Evolutionary conservation across 2,888 invertebrate species (phyloP).

Genomic region (Cynaeus angustus): DNA sequence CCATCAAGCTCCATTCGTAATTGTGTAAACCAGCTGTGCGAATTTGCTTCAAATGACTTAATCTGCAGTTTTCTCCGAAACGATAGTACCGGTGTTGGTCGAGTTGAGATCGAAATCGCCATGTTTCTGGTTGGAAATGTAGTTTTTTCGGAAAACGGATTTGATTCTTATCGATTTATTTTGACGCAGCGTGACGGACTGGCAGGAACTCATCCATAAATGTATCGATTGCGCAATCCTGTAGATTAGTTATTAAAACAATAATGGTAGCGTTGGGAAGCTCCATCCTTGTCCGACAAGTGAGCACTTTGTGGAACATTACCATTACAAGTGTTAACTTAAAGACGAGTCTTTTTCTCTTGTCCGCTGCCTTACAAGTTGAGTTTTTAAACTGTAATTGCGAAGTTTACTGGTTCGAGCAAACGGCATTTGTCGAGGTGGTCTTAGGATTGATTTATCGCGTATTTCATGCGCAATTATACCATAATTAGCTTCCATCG

Average conservation of each 20-base stretch:
- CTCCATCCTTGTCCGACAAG: constrained; percentile 35
- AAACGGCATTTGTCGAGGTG: constrained; percentile 55
- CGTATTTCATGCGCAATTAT: constrained; percentile 58
- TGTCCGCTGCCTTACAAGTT: constrained; percentile 50
- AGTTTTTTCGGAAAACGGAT: constrained; percentile 10
- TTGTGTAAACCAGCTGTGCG: constrained; percentile 65
- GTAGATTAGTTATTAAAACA: constrained; percentile 47
- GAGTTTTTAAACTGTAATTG: constrained; percentile 50
- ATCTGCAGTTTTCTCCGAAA: constrained; percentile 65
- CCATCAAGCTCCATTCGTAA: constrained; percentile 61
- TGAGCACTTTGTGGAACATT: constrained; percentile 48
- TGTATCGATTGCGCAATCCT: constrained; percentile 41
- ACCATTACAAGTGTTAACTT: constrained; percentile 54
- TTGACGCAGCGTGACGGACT: constrained; percentile 40
- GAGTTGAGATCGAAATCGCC: constrained; percentile 23
- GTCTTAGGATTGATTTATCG: constrained; percentile 60
- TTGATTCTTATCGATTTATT: constrained; percentile 34
- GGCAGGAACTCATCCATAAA: constrained; percentile 41
- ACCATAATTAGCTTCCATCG: constrained; percentile 57
- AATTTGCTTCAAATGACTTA: constrained; percentile 67
- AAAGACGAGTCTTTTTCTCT: constrained; percentile 54
- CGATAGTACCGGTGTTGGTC: neutral
- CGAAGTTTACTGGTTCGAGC: constrained; percentile 42
- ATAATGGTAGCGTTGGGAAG: constrained; percentile 32
- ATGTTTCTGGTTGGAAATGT: neutral